A percentile compares a stretch with the other conserved stretches of the same genome.
Evolutionary conservation across 1,140 invertebrate genomes (phyloP).

Genomic region (Saxidomus purpurata): DNA sequence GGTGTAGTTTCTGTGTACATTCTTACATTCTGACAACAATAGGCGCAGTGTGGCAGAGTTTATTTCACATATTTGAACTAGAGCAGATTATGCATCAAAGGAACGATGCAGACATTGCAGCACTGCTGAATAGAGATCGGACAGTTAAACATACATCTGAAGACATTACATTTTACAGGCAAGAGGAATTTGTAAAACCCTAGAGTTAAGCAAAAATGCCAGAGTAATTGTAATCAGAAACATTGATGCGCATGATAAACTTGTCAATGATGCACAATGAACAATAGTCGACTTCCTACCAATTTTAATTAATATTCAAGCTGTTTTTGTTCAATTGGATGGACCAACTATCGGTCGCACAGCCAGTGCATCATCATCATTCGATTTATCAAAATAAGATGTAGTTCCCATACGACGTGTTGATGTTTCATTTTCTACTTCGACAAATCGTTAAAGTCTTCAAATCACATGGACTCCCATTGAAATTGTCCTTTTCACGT

Average conservation of each 20-base stretch:
- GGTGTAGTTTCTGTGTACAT: constrained; percentile 69
- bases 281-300: constrained; percentile 19
- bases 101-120: constrained; percentile 34
- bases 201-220: constrained; percentile 39
- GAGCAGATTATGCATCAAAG: constrained; percentile 52
- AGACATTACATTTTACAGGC: constrained; percentile 42
- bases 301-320: constrained; percentile 12
- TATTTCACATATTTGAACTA: constrained; percentile 28
- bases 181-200: constrained; percentile 47
- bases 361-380: constrained; percentile 39
- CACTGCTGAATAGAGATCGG: constrained; percentile 20
- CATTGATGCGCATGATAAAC: constrained; percentile 54
- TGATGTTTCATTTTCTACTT: constrained; percentile 50
- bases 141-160: constrained; percentile 12
- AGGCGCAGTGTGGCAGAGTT: constrained; percentile 48
- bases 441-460: background rate
- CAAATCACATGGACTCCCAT: constrained; percentile 59
- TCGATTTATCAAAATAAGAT: constrained; percentile 14
- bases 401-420: constrained; percentile 33
- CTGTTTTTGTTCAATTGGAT: constrained; percentile 58
- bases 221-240: constrained; percentile 61
- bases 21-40: constrained; percentile 59
- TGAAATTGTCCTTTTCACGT: constrained; percentile 32
- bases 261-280: constrained; percentile 59
- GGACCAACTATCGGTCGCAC: constrained; percentile 12